These are phyloP conservation scores for Chionomys nivalis DNA, from an alignment of 2,113 vertebrate genomes.

Conservation along the genomic window DNA sequence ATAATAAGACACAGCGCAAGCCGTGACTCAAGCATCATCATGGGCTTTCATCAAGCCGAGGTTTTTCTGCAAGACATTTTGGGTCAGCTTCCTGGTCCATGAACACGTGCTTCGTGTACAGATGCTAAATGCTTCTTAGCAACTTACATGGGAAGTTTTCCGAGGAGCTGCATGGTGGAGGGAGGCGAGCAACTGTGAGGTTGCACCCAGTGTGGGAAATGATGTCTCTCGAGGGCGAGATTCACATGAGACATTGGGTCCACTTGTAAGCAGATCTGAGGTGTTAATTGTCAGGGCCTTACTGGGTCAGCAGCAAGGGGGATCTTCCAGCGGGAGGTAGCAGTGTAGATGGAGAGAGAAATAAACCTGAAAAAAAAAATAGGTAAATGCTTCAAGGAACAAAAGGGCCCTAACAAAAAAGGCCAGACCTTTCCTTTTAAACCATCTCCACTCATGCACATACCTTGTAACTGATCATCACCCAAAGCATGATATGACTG, in stretches of 20 bases:
- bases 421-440: neutral
- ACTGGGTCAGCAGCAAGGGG: neutral
- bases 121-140: conserved; percentile 1
- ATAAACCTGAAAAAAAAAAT: neutral
- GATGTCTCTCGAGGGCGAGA: neutral
- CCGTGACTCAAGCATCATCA: conserved; percentile 2
- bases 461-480: neutral
- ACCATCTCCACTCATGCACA: accelerated
- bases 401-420: neutral
- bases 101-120: neutral
- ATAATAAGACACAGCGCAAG: conserved; percentile 66
- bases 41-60: conserved; percentile 30
- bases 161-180: neutral
- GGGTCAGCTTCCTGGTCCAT: neutral
- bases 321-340: accelerated
- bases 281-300: neutral
- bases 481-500: neutral
- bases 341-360: neutral
- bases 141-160: neutral
- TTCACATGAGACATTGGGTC: neutral
- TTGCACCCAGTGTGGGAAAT: neutral
- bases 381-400: neutral
- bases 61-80: neutral
- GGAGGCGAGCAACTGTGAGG: neutral
- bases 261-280: conserved; percentile 33